Conservation (phyloP, 2,888 invertebrate species). For the Dicycla oo region DNA sequence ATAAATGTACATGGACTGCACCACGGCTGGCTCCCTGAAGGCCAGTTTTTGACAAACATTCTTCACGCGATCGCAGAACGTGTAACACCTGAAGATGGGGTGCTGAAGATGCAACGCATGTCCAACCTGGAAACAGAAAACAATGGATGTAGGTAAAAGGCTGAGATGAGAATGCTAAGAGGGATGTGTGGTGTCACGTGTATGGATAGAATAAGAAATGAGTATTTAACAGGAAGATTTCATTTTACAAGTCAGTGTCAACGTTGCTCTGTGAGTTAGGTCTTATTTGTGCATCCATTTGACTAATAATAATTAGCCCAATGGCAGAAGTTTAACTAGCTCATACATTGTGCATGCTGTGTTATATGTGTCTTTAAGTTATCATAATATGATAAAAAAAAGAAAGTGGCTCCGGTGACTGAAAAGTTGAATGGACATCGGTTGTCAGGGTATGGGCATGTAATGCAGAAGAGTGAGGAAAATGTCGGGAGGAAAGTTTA, state of each 20-base stretch:
- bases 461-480: no score
- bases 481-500: no score
- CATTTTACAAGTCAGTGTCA: no score
- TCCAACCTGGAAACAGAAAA: slow-evolving; percentile 91
- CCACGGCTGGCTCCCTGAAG: slow-evolving; percentile 94
- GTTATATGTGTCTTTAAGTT: no score
- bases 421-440: background rate
- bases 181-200: background rate
- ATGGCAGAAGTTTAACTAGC: no score
- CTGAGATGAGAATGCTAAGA: background rate
- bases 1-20: slow-evolving; percentile 99
- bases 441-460: no score
- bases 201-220: background rate
- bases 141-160: background rate
- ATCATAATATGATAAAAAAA: no score
- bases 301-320: no score
- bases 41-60: slow-evolving; percentile 93
- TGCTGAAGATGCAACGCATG: slow-evolving; percentile 96
- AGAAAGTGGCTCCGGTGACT: background rate
- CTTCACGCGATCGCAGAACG: slow-evolving; percentile 96
- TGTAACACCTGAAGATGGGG: slow-evolving; percentile 95
- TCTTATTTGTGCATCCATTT: no score
- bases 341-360: no score
- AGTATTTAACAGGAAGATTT: background rate
- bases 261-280: no score